These are phyloP conservation scores for Rhea pennata DNA, from an alignment of 2,113 vertebrate species.

Conservation along the genomic window DNA sequence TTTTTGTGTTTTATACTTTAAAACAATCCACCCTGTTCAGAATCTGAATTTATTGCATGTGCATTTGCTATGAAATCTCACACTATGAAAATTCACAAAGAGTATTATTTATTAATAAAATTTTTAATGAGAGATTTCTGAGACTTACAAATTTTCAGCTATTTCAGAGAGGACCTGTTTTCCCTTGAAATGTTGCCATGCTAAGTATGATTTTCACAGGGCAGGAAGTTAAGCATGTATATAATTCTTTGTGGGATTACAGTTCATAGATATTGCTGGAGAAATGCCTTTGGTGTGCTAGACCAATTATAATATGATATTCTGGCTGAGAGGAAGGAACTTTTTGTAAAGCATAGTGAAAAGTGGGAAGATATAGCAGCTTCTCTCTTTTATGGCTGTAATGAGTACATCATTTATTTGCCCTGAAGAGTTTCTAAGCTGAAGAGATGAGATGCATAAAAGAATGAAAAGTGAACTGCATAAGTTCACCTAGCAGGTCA, in stretches of 20 bases:
- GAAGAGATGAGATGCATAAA: slow-evolving; percentile 10
- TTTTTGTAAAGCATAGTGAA: not conserved
- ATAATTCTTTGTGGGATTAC: not conserved
- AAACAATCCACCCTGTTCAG: not conserved
- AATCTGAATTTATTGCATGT: not conserved
- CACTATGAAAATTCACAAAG: not conserved
- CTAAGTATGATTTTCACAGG: not conserved
- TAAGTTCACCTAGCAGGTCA: not conserved
- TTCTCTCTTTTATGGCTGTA: not conserved
- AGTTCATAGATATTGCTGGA: not conserved
- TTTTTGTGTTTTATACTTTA: not conserved
- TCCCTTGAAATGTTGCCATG: not conserved
- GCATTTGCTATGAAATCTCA: not conserved
- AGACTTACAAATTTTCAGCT: not conserved
- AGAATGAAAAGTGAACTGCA: not conserved
- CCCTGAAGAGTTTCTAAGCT: not conserved
- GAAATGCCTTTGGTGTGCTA: not conserved
- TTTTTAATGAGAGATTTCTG: not conserved
- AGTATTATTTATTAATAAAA: not conserved
- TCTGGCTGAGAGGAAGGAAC: not conserved
- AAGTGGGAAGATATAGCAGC: not conserved
- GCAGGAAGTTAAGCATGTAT: not conserved
- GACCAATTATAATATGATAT: not conserved
- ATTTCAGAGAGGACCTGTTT: not conserved
- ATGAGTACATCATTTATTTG: slow-evolving; percentile 13